Conservation (phyloP, 2,797 vertebrate genomes). For the Cryptoblepharus egeriae region DNA sequence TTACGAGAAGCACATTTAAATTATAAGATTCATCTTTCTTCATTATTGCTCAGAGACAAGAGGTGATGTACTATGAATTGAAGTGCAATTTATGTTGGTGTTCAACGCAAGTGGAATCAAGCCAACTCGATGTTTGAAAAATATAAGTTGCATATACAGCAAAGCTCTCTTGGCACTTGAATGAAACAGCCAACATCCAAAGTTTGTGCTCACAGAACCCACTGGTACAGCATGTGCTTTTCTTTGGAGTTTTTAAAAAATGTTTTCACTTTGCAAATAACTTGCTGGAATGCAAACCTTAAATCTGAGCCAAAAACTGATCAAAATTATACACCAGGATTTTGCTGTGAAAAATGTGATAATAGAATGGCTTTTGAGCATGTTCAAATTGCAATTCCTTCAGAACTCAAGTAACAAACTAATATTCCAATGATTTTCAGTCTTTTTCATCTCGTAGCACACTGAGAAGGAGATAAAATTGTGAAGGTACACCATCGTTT, state of each 20-base stretch:
- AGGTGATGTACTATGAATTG: not conserved
- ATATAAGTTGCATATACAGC: not conserved
- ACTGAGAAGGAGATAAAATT: too few relatives aligned
- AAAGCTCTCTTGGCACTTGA: not conserved
- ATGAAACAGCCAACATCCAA: not conserved
- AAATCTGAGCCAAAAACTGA: not conserved
- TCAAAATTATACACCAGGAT: not conserved
- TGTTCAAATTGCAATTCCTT: constrained; percentile 3
- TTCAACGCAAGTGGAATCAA: not conserved
- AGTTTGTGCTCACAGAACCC: not conserved
- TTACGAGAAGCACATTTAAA: not conserved
- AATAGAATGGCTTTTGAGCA: not conserved
- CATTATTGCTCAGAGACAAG: not conserved
- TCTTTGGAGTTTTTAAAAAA: not conserved
- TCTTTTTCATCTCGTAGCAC: too few relatives aligned
- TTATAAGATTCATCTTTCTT: not conserved
- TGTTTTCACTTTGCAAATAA: not conserved
- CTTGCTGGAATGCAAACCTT: not conserved
- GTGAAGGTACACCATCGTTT: too few relatives aligned
- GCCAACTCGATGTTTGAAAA: not conserved
- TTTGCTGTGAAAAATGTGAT: not conserved
- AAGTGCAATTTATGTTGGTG: not conserved
- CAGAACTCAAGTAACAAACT: not conserved
- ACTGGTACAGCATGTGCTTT: not conserved
- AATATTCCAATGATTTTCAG: too few relatives aligned